Evolutionary conservation across 2,797 vertebrate species (phyloP).

Genomic region (Cirrhinus mrigala): DNA sequence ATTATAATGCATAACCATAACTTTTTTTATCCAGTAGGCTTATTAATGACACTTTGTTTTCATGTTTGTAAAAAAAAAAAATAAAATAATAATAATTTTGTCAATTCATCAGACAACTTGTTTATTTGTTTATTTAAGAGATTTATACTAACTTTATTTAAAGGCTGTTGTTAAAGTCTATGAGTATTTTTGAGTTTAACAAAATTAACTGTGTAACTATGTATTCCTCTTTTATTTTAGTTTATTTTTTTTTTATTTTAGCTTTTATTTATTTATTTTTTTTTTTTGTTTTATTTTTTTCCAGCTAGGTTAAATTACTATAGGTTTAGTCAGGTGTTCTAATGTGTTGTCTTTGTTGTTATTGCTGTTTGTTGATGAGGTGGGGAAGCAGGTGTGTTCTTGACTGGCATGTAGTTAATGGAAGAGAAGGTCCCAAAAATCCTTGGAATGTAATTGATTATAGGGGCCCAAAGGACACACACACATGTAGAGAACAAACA

Average conservation of each 20-base stretch:
- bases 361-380: slow-evolving; percentile 4
- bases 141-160: not conserved
- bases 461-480: slow-evolving; percentile 1
- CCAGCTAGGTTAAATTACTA: not conserved
- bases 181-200: not conserved
- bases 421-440: slow-evolving; percentile 20
- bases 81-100: not conserved
- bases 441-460: slow-evolving; percentile 3
- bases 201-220: not conserved
- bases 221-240: not conserved
- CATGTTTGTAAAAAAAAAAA: not conserved
- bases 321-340: not conserved
- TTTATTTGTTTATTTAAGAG: not conserved
- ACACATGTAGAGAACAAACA: not conserved
- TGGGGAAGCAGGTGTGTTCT: slow-evolving; percentile 19
- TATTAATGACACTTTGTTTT: not conserved
- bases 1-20: not conserved
- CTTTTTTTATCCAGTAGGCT: not conserved
- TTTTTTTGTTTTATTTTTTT: no score
- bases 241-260: no score
- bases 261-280: no score
- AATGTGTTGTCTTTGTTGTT: not conserved
- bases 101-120: not conserved
- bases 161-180: not conserved
- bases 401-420: slow-evolving; percentile 1